These are phyloP conservation scores for Hypothenemus hampei DNA, from an alignment of 1,140 invertebrate species.

Conservation along the genomic window DNA sequence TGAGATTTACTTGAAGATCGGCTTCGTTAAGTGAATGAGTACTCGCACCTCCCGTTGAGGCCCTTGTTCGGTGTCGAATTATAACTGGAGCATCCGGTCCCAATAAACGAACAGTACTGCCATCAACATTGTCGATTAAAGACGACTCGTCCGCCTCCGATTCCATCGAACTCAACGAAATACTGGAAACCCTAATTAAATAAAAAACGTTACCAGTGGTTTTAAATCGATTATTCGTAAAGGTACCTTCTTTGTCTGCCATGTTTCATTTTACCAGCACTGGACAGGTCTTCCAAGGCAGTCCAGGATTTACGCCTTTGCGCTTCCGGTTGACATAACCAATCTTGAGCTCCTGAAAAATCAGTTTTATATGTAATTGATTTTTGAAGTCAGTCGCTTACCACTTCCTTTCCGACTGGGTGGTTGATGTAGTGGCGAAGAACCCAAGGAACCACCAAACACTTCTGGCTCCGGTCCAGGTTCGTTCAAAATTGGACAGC, in stretches of 20 bases:
- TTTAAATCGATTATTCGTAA: background rate
- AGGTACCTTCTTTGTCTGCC: constrained; percentile 52
- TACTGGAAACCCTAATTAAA: constrained; percentile 47
- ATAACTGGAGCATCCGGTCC: constrained; percentile 43
- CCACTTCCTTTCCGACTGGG: constrained; percentile 52
- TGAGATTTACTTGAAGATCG: constrained; percentile 75
- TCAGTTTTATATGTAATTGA: background rate
- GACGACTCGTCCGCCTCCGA: constrained; percentile 61
- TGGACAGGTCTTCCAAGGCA: constrained; percentile 61
- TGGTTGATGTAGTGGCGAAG: constrained; percentile 41
- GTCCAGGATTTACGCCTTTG: constrained; percentile 75
- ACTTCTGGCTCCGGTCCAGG: constrained; percentile 47
- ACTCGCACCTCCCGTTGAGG: constrained; percentile 58
- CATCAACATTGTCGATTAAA: constrained; percentile 49
- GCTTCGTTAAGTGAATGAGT: constrained; percentile 82
- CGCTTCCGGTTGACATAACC: constrained; percentile 48
- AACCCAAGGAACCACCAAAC: constrained; percentile 47
- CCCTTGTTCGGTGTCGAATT: constrained; percentile 34
- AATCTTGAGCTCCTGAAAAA: constrained; percentile 48
- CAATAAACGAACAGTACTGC: constrained; percentile 47
- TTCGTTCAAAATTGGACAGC: constrained; percentile 67
- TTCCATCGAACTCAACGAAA: constrained; percentile 70
- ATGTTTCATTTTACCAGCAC: constrained; percentile 47
- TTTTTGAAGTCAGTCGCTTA: constrained; percentile 34
- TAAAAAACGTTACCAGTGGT: background rate